Base-by-base conservation (phyloP, 1,140 invertebrate genomes). In the Nebria ingens region DNA sequence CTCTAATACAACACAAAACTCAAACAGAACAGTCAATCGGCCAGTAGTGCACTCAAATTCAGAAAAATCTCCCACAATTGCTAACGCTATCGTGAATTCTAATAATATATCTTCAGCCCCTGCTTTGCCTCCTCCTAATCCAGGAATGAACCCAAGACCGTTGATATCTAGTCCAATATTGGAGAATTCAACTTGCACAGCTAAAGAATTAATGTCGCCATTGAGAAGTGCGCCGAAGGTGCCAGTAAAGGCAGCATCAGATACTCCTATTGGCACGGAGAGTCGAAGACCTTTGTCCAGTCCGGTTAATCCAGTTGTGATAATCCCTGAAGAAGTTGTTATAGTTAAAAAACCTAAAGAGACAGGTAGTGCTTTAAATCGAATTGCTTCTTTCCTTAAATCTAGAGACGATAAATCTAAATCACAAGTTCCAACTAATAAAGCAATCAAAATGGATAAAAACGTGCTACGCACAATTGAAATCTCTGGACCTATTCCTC, bases 401-500 rank as follows among this genome's bases (percentile, higher is more conserved):
- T 80, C 76, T 0, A 77, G 74, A 42, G 75, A 76, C 2, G 79
- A 80, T 40, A 78, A 79, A 58, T 72, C 74, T 2, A 75, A 73
- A 59, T 68, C 75, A 0, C 73, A 77, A 0, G 78, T 79, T 58
- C 71, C 74, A 49, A 79, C 76, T 42, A 77, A 78, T 58, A 84
- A 82, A 65, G 73, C 80, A 23, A 76, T 76, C 21, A 86, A 85
- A 60, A 70, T 84, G 0, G 84, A 90, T 61, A 82, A 84, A 58
- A 80, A 83, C 6, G 76, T 79, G 0, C 63, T 91, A 22, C 74
- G 85, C n/a, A 84, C 79, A 42, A 64, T 91, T 21, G 81, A 90
- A 65, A 92, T 92, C 61, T 92, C 89, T 0, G 77, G 81, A 65
- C 88, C 89, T 0, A 90, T 91, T 61, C 78, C 79, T 1, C 84